phyloP scores from a whole-genome alignment of 2,888 invertebrate species.

The Volucella zonaria region DNA sequence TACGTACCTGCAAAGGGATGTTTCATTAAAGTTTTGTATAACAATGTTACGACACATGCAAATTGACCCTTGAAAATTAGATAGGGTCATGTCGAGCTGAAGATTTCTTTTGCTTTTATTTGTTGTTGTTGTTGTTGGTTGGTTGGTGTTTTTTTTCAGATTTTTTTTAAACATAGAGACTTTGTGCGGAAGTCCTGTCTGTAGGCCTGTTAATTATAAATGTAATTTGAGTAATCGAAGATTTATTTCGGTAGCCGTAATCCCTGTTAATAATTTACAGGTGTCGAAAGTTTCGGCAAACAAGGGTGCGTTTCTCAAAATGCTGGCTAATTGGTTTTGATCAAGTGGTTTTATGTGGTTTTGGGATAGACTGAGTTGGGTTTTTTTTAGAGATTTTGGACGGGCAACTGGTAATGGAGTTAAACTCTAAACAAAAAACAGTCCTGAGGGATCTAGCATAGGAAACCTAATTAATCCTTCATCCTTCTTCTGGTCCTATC shows the following conservation, averaged over 20 bases:
- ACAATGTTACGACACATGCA: constrained; percentile 49
- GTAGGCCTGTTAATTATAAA: constrained; percentile 56
- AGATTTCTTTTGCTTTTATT: constrained; percentile 2
- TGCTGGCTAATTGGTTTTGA: not conserved
- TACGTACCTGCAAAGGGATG: constrained; percentile 32
- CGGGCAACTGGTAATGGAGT: not conserved
- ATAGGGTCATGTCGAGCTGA: constrained; percentile 39
- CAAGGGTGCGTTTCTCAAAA: not conserved
- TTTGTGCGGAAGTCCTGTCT: not conserved
- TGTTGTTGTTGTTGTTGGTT: constrained; percentile 8
- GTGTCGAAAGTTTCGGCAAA: constrained; percentile 10
- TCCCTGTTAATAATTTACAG: constrained; percentile 17
- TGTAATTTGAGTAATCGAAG: constrained; percentile 32
- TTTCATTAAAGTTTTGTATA: constrained; percentile 41
- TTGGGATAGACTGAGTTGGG: not conserved
- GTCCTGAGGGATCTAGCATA: too few relatives aligned
- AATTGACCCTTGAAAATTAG: constrained; percentile 50
- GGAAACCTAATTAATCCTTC: too few relatives aligned
- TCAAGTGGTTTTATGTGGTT: constrained; percentile 1
- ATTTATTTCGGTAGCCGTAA: constrained; percentile 30
- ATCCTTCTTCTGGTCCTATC: too few relatives aligned
- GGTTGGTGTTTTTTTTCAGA: not conserved
- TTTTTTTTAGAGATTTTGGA: not conserved
- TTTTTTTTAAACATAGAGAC: not conserved
- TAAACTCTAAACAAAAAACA: not conserved